phyloP scores from a whole-genome alignment of 2,888 invertebrate genomes.

The Drosophila nr. fundita region DNA sequence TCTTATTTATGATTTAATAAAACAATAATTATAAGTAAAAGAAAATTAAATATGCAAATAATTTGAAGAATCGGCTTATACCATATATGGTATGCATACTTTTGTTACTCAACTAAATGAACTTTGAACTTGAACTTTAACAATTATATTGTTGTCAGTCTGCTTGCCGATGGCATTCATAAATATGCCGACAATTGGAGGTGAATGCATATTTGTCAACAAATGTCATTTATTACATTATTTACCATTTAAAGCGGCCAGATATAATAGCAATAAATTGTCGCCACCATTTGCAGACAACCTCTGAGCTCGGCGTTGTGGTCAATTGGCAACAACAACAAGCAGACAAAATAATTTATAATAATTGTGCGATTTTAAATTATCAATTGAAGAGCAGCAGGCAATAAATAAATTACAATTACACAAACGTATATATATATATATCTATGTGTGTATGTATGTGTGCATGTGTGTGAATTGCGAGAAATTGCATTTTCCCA shows the following conservation, averaged over 20 bases:
- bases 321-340: constrained; percentile 43
- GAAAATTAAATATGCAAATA: background rate
- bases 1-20: background rate
- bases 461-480: constrained; percentile 42
- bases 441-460: background rate
- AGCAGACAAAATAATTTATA: constrained; percentile 67
- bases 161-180: constrained; percentile 23
- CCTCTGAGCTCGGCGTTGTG: constrained; percentile 1
- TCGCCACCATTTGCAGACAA: constrained; percentile 33
- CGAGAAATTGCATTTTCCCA: constrained; percentile 70
- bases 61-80: background rate
- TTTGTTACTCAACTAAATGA: constrained; percentile 1
- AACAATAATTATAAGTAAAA: background rate
- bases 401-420: constrained; percentile 69
- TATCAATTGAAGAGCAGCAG: constrained; percentile 70
- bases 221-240: constrained; percentile 18
- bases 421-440: background rate
- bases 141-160: constrained; percentile 12
- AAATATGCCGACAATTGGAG: constrained; percentile 31
- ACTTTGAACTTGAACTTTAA: constrained; percentile 12
- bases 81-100: background rate
- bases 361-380: constrained; percentile 75
- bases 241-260: constrained; percentile 38
- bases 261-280: constrained; percentile 54
- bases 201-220: constrained; percentile 45